A percentile compares a stretch with the other conserved stretches of the same genome.
phyloP scores from a whole-genome alignment of 2,797 vertebrate genomes.

The Helarctos malayanus region DNA sequence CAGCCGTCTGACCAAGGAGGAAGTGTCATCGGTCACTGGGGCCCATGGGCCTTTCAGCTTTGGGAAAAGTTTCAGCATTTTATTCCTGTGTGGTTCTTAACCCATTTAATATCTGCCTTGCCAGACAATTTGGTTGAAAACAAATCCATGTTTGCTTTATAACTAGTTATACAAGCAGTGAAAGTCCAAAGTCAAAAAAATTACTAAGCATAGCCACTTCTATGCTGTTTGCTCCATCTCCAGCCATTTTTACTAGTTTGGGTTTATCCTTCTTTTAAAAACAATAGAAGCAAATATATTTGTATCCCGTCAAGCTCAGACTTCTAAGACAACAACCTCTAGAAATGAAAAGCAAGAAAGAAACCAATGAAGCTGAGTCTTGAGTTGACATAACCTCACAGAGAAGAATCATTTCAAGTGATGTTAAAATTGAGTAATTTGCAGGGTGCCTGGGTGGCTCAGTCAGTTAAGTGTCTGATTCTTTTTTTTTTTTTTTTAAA shows the following conservation, averaged over 20 bases:
- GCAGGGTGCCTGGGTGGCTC: too few relatives aligned
- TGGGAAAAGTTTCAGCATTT: not conserved
- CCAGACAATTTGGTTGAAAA: not conserved
- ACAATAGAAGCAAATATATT: not conserved
- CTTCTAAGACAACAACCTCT: not conserved
- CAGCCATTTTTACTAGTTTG: not conserved
- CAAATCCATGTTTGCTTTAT: not conserved
- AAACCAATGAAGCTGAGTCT: not conserved
- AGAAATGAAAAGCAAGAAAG: constrained; percentile 16
- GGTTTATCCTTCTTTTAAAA: not conserved
- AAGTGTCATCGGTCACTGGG: not conserved
- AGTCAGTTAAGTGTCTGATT: too few relatives aligned
- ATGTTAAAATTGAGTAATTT: not conserved
- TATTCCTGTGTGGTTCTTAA: not conserved
- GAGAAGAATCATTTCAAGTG: not conserved
- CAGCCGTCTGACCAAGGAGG: not conserved
- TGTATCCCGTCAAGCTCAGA: not conserved
- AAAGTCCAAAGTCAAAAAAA: not conserved
- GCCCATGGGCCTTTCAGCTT: not conserved
- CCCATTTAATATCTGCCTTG: not conserved
- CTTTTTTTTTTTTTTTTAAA: too few relatives aligned
- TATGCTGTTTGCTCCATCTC: not conserved
- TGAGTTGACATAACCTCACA: not conserved
- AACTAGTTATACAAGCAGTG: not conserved
- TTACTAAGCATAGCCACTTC: not conserved